Conservation (phyloP, 37 sponge, comb jelly and placozoan genomes). For the Cliona cf. orientalis region DNA sequence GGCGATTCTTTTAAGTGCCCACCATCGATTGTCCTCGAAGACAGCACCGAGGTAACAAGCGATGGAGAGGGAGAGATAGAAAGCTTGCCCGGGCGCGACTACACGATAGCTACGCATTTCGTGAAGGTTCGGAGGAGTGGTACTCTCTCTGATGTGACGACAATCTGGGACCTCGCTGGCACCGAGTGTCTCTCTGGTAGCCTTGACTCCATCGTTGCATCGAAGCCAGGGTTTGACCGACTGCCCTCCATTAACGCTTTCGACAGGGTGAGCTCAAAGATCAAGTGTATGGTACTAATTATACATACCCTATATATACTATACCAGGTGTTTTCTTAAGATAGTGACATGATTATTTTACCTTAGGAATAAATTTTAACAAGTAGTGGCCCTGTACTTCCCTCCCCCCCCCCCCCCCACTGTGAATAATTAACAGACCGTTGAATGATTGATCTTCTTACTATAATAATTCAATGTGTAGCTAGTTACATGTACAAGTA, state of each 20-base stretch:
- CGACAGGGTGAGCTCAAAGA: constrained; percentile 59
- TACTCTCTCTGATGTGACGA: constrained; percentile 67
- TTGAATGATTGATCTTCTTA: too few species aligned
- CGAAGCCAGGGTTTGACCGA: constrained; percentile 68
- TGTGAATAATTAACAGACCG: too few species aligned
- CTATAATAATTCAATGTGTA: too few species aligned
- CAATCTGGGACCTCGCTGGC: constrained; percentile 81
- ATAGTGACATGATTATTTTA: too few species aligned
- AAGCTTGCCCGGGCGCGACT: not conserved
- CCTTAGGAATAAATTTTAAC: too few species aligned
- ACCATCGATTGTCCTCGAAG: not conserved
- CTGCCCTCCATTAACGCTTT: constrained; percentile 85
- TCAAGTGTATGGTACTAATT: not conserved
- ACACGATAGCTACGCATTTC: constrained; percentile 84
- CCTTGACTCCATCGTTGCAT: constrained; percentile 51
- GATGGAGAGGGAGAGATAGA: constrained; percentile 10
- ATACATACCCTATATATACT: too few species aligned
- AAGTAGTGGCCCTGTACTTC: too few species aligned
- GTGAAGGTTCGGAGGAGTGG: constrained; percentile 86
- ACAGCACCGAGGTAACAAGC: not conserved
- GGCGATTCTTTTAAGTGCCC: not conserved
- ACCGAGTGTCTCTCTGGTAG: constrained; percentile 80
- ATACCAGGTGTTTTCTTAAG: too few species aligned
- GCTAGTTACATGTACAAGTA: too few species aligned
- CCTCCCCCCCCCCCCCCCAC: too few species aligned